Evolutionary conservation across 2,113 vertebrate genomes (phyloP).

Genomic region (Antechinus flavipes): DNA sequence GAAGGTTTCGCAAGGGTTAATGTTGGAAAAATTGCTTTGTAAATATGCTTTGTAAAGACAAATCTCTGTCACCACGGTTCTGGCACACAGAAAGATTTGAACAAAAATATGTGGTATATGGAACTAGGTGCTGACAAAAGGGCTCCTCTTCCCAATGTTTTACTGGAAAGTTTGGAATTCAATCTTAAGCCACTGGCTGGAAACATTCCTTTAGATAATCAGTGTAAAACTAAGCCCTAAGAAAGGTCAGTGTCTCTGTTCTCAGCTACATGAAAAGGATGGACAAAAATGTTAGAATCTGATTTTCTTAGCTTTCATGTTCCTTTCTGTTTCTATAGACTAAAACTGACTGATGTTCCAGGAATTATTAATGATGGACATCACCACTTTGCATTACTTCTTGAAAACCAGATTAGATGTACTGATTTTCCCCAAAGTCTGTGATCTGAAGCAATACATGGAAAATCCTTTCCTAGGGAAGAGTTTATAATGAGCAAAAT

Average conservation of each 20-base stretch:
- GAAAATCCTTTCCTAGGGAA: conserved; percentile 15
- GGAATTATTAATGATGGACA: conserved; percentile 17
- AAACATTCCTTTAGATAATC: not conserved
- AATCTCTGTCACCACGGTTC: not conserved
- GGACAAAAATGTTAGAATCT: not conserved
- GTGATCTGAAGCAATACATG: conserved; percentile 23
- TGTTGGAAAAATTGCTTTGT: too few species aligned
- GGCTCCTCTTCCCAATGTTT: not conserved
- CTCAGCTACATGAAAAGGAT: not conserved
- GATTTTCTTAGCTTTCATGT: not conserved
- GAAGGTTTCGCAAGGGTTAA: too few species aligned
- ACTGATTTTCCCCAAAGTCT: conserved; percentile 34
- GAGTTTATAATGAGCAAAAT: conserved; percentile 50
- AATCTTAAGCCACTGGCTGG: not conserved
- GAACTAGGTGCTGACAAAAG: not conserved
- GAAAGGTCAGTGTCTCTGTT: not conserved
- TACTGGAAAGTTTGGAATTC: not conserved
- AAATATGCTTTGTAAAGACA: too few species aligned
- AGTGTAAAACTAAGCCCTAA: not conserved
- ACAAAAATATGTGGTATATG: not conserved
- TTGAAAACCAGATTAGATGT: not conserved
- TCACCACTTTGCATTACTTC: not conserved
- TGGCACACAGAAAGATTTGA: not conserved
- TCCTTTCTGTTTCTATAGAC: conserved; percentile 19
- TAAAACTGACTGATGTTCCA: not conserved